Evolutionary conservation across 2,113 vertebrate genomes (phyloP), one percentile per base, ranked within the genome.

Genomic region (Piaya cayana): DNA sequence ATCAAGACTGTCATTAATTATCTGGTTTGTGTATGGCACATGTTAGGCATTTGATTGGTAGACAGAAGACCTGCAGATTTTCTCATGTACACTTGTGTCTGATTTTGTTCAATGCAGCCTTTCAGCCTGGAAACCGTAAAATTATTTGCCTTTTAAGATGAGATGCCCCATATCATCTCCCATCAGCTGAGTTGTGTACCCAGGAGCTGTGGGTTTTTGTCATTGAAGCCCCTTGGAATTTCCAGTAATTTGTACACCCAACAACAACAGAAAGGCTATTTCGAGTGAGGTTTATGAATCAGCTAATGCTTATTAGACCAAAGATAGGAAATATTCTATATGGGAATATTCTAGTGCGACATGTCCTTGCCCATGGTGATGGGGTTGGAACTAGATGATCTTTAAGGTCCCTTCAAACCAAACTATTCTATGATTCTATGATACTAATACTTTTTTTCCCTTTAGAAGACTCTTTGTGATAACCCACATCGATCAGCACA

Each of bases 401-500:
- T 39, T 39, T 39, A 39, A 39, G 39, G 39, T 39, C 39, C 39
- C 39, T 39, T 39, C 39, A 39, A 39, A 12, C 39, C 39, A 39
- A 39, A 39, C 39, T 39, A 39, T 39, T 39, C 39, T 39, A 39
- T 39, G 39, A 39, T 39, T 39, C 39, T 39, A 12, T 39, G 39
- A 39, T 39, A 11, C 39, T 39, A 39, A 39, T 39, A 79, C n/a
- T 93, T 97, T 87, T 50, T 29, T 27, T 53, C 32, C 22, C n/a
- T 92, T 93, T 90, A 53, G 50, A 86, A 72, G n/a, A 39, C 34
- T 86, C 88, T 89, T 93, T 80, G 68, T 83, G 64, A 53, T 76
- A 92, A 80, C 49, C 47, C 37, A 55, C 50, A 88, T 62, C 75
- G 91, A 96, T 96, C 94, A 90, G 59, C 83, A 82, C 49, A 85